Evolutionary conservation across 2,888 invertebrate species (phyloP), one percentile per base, ranked within the genome.

Genomic region (Digitonthophagus gazella): DNA sequence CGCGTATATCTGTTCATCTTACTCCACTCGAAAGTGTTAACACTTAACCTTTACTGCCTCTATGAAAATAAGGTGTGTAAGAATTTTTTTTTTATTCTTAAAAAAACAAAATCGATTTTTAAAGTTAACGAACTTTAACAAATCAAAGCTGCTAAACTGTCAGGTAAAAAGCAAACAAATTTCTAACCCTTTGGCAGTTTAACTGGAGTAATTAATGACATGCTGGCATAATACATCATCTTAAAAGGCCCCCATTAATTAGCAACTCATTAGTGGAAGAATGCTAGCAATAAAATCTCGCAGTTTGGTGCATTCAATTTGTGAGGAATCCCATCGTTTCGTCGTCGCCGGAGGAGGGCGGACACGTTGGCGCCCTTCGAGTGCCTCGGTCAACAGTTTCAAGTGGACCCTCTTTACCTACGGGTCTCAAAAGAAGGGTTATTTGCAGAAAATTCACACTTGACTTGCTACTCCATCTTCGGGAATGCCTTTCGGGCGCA

Each of bases 191-290:
- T 44, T 44, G 11, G 8, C 28, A 44, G 6, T 44, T 44, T 44
- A n/a, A n/a, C n/a, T 44, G 6, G 28, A 58, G 58, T 58, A 19
- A 61, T 61, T 61, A 61, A 61, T 61, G 61, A 20, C 16, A 61
- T 19, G 18, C n/a, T n/a, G 19, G 20, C 61, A 61, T 61, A 15
- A 19, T 61, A 61, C 61, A 61, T 61, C 61, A 58, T 58, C 58
- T 16, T 16, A 15, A 58, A 58, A 58, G 18, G 16, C 58, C 18
- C 61, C 20, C 18, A 16, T 61, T 61, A 16, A 61, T 61, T 61
- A 61, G 28, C 28, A 44, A 44, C 28, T 44, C 28, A 44, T 44
- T 44, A 44, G 28, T 44, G 28, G 28, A 11, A 44, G 28, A 44
- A 44, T 44, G 28, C 28, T 44, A 11, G 28, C 28, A 44, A 44